These are phyloP conservation scores for Acleris sparsana DNA, from an alignment of 2,888 invertebrate species.

Conservation along the genomic window DNA sequence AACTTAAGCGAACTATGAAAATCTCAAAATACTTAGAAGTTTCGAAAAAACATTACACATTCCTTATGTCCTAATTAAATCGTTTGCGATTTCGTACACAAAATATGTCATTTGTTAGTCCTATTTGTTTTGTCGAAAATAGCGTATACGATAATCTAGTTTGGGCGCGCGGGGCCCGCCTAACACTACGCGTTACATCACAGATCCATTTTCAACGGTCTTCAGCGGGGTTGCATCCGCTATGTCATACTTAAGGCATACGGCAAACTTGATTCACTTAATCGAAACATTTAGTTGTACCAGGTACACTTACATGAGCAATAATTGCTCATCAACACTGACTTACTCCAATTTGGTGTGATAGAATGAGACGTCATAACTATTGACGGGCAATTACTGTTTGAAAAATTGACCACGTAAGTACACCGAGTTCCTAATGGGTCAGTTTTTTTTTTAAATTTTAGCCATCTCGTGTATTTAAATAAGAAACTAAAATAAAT, in stretches of 20 bases:
- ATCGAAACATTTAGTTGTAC: too few relatives aligned
- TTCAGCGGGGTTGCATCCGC: slow-evolving; percentile 51
- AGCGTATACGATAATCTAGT: slow-evolving; percentile 42
- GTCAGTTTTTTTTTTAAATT: too few relatives aligned
- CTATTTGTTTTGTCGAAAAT: slow-evolving; percentile 53
- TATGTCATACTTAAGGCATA: background rate
- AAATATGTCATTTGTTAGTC: slow-evolving; percentile 77
- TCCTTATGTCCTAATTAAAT: slow-evolving; percentile 50
- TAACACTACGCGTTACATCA: slow-evolving; percentile 36
- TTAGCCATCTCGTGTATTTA: too few relatives aligned
- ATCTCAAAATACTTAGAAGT: slow-evolving; percentile 55
- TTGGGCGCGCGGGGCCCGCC: slow-evolving; percentile 30
- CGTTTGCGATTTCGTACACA: slow-evolving; percentile 67
- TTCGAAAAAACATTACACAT: slow-evolving; percentile 54
- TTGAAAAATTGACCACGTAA: too few relatives aligned
- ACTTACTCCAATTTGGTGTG: too few relatives aligned
- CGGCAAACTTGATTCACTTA: too few relatives aligned
- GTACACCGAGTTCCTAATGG: too few relatives aligned
- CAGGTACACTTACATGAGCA: too few relatives aligned
- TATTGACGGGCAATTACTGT: too few relatives aligned
- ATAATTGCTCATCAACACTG: too few relatives aligned
- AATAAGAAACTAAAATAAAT: too few relatives aligned
- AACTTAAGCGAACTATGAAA: slow-evolving; percentile 66
- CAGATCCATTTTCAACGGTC: slow-evolving; percentile 65
- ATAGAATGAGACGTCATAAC: too few relatives aligned